phyloP scores from a whole-genome alignment of 2,113 vertebrate genomes.

The Oceanodroma tethys region DNA sequence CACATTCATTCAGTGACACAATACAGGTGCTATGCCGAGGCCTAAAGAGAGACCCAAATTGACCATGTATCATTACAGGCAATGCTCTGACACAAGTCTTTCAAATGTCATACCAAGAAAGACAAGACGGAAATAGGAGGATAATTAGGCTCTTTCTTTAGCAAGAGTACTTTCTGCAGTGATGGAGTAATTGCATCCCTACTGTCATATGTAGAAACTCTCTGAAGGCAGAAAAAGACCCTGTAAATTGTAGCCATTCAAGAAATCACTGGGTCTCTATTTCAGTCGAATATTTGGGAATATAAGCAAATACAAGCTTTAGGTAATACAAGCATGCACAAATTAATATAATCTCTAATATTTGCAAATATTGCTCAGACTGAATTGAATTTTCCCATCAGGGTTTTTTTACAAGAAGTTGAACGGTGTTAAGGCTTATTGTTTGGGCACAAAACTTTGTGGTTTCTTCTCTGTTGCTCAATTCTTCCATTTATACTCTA shows the following conservation, averaged over 20 bases:
- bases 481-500: not conserved
- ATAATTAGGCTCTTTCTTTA: slow-evolving; percentile 41
- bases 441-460: not conserved
- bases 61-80: not conserved
- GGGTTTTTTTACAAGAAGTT: not conserved
- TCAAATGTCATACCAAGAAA: not conserved
- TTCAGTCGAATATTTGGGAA: not conserved
- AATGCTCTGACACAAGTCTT: not conserved
- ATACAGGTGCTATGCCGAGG: not conserved
- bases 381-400: not conserved
- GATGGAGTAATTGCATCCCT: not conserved
- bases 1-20: not conserved
- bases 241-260: not conserved
- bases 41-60: slow-evolving; percentile 6
- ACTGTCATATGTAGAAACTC: not conserved
- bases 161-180: not conserved
- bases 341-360: not conserved
- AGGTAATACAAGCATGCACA: not conserved
- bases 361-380: not conserved
- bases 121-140: not conserved
- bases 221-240: not conserved
- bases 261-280: not conserved
- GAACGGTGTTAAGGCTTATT: not conserved
- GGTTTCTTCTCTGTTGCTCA: not conserved
- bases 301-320: not conserved